Percentiles rank a stretch among this genome's conserved stretches.
These are phyloP conservation scores for Donacobius atricapilla DNA, from an alignment of 2,113 vertebrate species.

Conservation along the genomic window DNA sequence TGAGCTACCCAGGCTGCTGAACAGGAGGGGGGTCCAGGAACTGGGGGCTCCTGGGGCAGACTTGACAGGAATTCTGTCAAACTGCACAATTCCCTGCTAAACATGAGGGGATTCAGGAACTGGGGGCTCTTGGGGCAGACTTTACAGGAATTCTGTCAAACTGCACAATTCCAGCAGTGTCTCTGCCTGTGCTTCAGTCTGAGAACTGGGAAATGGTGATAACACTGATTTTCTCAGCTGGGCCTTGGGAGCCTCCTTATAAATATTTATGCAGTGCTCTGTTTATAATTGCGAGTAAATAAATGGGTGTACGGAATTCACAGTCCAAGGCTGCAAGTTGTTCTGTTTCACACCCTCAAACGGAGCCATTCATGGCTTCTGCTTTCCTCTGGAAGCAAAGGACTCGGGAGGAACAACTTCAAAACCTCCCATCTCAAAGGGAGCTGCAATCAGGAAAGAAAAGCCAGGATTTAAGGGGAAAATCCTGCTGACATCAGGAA, in stretches of 20 bases:
- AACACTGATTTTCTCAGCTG: slow-evolving; percentile 27
- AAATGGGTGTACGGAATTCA: background rate
- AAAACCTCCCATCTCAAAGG: background rate
- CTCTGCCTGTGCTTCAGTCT: background rate
- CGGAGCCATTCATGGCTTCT: background rate
- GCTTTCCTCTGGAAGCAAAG: background rate
- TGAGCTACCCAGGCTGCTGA: background rate
- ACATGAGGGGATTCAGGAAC: background rate
- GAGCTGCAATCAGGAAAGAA: background rate
- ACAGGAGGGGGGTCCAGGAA: background rate
- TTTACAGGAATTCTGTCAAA: background rate
- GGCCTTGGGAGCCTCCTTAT: background rate
- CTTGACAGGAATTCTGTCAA: background rate
- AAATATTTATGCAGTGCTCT: slow-evolving; percentile 22
- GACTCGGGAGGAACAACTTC: background rate
- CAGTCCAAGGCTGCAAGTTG: background rate
- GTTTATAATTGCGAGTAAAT: slow-evolving; percentile 16
- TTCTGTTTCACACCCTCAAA: background rate
- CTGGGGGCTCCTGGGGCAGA: background rate
- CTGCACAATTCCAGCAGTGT: background rate
- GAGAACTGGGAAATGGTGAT: background rate
- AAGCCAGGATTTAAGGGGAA: background rate
- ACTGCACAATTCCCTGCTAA: too few relatives aligned
- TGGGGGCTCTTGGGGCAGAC: background rate
- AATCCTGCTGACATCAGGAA: background rate